phyloP scores from a whole-genome alignment of 2,888 invertebrate genomes.

The Pseudococcus longispinus region DNA sequence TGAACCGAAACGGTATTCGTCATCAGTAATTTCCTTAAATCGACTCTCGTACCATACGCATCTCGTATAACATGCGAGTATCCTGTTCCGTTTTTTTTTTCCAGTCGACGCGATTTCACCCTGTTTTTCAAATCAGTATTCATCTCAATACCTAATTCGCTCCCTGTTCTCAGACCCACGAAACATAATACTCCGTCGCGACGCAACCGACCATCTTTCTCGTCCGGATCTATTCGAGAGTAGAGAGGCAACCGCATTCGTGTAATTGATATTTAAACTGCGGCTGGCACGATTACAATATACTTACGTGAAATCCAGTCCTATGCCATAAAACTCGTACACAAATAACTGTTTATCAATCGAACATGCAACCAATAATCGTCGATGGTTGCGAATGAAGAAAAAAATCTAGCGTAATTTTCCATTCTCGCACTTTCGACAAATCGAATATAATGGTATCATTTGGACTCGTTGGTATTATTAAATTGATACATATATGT shows the following conservation, averaged over 20 bases:
- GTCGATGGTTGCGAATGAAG: background rate
- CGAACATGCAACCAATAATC: background rate
- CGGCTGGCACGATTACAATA: background rate
- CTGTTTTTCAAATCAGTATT: background rate
- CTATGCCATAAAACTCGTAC: background rate
- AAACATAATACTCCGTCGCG: background rate
- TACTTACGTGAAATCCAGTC: background rate
- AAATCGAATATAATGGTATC: background rate
- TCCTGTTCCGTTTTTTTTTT: background rate
- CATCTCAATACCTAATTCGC: background rate
- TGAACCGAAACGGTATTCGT: constrained; percentile 4
- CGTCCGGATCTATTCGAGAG: background rate
- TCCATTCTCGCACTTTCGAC: background rate
- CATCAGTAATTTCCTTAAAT: constrained; percentile 20
- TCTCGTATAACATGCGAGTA: background rate
- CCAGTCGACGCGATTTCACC: constrained; percentile 2
- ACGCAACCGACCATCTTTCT: background rate
- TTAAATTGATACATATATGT: background rate
- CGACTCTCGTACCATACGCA: background rate
- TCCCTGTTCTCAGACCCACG: background rate
- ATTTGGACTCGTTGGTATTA: background rate
- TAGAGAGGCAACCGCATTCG: background rate
- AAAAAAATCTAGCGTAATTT: background rate
- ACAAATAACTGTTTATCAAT: background rate
- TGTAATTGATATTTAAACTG: constrained; percentile 26